phyloP scores from a whole-genome alignment of 2,888 invertebrate genomes.

The Amaurobius ferox region DNA sequence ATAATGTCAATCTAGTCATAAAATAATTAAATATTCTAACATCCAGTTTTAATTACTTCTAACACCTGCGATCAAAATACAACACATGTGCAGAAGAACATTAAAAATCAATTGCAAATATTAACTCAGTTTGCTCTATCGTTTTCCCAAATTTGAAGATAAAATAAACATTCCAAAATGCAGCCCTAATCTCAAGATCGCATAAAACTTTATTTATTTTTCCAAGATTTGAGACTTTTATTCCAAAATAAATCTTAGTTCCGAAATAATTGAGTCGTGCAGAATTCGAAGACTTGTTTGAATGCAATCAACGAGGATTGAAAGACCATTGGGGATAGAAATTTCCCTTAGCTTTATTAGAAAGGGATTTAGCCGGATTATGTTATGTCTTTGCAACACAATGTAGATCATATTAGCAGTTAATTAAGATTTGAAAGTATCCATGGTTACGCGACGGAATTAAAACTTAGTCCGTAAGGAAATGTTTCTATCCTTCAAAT shows the following conservation, averaged over 20 bases:
- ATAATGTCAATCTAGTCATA: too few species aligned
- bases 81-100: too few species aligned
- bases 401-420: slow-evolving; percentile 37
- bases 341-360: slow-evolving; percentile 41
- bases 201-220: background rate
- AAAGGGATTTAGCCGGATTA: slow-evolving; percentile 56
- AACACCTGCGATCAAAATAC: too few species aligned
- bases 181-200: background rate
- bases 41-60: too few species aligned
- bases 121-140: too few species aligned
- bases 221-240: background rate
- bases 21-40: too few species aligned
- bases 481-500: slow-evolving; percentile 36
- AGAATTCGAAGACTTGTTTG: slow-evolving; percentile 14
- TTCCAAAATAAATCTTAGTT: slow-evolving; percentile 6
- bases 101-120: too few species aligned
- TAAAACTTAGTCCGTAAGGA: slow-evolving; percentile 58
- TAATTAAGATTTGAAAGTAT: slow-evolving; percentile 63
- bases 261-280: background rate
- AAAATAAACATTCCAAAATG: background rate
- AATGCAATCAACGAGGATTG: slow-evolving; percentile 23
- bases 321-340: background rate
- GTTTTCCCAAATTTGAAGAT: background rate
- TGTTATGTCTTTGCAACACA: slow-evolving; percentile 30
- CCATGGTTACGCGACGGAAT: slow-evolving; percentile 65